These are phyloP conservation scores for Melieria crassipennis DNA, from an alignment of 2,888 invertebrate species.

Conservation along the genomic window DNA sequence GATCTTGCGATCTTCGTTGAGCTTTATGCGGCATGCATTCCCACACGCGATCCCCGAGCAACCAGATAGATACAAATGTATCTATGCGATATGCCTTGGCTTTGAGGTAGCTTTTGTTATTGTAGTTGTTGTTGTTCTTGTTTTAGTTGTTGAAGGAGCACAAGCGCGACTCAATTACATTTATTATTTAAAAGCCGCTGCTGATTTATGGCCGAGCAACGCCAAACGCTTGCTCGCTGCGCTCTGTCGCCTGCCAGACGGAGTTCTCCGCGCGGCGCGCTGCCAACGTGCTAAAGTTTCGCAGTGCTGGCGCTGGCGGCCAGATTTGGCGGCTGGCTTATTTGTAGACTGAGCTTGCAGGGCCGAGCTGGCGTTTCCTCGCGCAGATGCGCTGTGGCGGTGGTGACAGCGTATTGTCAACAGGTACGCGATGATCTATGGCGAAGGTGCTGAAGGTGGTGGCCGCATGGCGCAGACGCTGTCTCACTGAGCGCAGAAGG, in stretches of 20 bases:
- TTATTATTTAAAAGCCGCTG: slow-evolving; percentile 41
- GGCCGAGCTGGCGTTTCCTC: neutral
- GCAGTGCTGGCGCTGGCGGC: neutral
- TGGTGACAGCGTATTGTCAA: slow-evolving; percentile 59
- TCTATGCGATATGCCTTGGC: slow-evolving; percentile 40
- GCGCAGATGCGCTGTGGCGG: slow-evolving; percentile 35
- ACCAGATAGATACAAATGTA: slow-evolving; percentile 41
- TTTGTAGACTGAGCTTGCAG: slow-evolving; percentile 1
- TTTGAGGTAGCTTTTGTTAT: too few relatives aligned
- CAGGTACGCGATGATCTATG: slow-evolving; percentile 46
- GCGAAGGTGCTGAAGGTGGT: slow-evolving; percentile 17
- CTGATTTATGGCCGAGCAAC: slow-evolving; percentile 47
- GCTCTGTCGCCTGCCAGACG: slow-evolving; percentile 3
- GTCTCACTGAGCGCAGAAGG: too few relatives aligned
- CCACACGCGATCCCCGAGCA: slow-evolving; percentile 47
- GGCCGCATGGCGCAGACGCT: neutral
- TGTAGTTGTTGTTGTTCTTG: neutral
- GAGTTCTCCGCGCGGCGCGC: neutral
- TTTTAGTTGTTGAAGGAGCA: slow-evolving; percentile 35
- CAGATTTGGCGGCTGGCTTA: neutral
- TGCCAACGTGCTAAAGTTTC: neutral
- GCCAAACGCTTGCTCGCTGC: slow-evolving; percentile 39
- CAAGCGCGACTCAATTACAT: slow-evolving; percentile 60
- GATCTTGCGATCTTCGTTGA: slow-evolving; percentile 14
- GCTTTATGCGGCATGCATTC: slow-evolving; percentile 41